Evolutionary conservation across 2,888 invertebrate species (phyloP).

Genomic region (Phrixothrix hirtus): DNA sequence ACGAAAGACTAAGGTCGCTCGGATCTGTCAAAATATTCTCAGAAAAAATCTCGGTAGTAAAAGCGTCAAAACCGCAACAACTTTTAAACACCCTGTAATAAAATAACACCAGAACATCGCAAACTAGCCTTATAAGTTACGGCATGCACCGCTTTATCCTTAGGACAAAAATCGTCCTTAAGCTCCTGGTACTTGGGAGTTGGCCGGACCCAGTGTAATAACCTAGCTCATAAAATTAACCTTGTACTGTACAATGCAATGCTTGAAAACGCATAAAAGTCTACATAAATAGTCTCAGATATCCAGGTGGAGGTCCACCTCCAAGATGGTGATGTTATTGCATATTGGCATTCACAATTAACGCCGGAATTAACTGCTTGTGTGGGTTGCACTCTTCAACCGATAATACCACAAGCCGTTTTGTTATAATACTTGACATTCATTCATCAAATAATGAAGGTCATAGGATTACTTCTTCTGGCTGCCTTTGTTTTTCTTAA

Average conservation of each 20-base stretch:
- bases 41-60: conserved; percentile 44
- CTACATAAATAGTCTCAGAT: conserved; percentile 54
- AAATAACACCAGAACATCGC: conserved; percentile 48
- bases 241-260: conserved; percentile 50
- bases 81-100: conserved; percentile 46
- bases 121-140: conserved; percentile 52
- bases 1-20: conserved; percentile 9
- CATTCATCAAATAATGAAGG: conserved; percentile 13
- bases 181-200: conserved; percentile 26
- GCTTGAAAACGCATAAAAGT: conserved; percentile 54
- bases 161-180: conserved; percentile 39
- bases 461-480: conserved; percentile 14
- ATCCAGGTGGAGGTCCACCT: conserved; percentile 52
- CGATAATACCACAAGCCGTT: conserved; percentile 20
- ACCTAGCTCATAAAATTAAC: conserved; percentile 52
- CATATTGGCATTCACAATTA: conserved; percentile 51
- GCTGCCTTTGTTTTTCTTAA: no score
- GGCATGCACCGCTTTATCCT: conserved; percentile 40
- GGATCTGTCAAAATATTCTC: conserved; percentile 39
- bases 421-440: conserved; percentile 17
- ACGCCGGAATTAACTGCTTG: conserved; percentile 42
- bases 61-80: conserved; percentile 50
- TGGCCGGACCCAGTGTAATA: conserved; percentile 42
- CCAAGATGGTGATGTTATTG: conserved; percentile 42
- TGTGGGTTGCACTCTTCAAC: conserved; percentile 19